Evolutionary conservation across 1,140 invertebrate species (phyloP).

Genomic region (Bombyx mandarina): DNA sequence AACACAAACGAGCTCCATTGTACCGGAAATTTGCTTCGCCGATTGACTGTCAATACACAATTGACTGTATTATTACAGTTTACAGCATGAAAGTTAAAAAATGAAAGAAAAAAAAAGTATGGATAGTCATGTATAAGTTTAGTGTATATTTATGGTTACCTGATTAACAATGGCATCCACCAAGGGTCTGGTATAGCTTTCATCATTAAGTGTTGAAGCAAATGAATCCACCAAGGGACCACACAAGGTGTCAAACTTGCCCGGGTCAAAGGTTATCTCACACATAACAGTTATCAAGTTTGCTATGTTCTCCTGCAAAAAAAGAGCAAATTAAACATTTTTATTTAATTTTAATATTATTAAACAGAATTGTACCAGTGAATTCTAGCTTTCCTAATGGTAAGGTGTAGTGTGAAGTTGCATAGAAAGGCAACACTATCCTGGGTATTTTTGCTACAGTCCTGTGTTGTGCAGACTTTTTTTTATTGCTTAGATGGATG

Average conservation of each 20-base stretch:
- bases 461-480: no score
- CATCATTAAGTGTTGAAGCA: slow-evolving; percentile 66
- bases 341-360: background rate
- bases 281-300: slow-evolving; percentile 73
- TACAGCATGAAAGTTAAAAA: no score
- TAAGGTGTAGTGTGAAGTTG: no score
- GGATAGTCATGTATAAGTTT: no score
- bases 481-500: no score
- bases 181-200: slow-evolving; percentile 68
- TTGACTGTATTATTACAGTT: no score
- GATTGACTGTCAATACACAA: slow-evolving; percentile 67
- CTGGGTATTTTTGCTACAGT: no score
- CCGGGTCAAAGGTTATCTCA: slow-evolving; percentile 74
- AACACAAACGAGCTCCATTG: slow-evolving; percentile 76
- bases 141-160: slow-evolving; percentile 38
- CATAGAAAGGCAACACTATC: no score
- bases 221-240: slow-evolving; percentile 72
- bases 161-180: slow-evolving; percentile 74
- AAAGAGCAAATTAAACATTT: background rate
- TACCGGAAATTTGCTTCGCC: slow-evolving; percentile 78
- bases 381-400: no score
- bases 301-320: slow-evolving; percentile 60
- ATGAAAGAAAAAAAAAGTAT: no score
- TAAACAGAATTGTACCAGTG: no score
- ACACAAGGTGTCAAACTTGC: slow-evolving; percentile 72